Conservation (phyloP, 1,140 invertebrate species). For the Zaprionus capensis region DNA sequence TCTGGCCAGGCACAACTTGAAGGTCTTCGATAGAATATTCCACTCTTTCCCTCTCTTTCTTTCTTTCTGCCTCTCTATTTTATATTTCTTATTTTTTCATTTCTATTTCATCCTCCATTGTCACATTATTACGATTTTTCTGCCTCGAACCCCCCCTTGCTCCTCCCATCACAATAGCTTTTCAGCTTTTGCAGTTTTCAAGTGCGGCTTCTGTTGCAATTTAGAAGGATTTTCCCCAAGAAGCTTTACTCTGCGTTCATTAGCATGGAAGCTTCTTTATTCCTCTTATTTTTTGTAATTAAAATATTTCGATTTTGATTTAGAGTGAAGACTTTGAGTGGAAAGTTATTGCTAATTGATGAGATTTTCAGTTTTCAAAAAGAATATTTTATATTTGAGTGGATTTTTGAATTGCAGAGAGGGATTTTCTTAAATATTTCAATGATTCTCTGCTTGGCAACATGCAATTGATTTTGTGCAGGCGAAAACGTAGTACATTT, state of each 20-base stretch:
- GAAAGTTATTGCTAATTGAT: background rate
- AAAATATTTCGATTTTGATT: background rate
- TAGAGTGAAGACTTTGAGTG: background rate
- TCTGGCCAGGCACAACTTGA: background rate
- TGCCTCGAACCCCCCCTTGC: background rate
- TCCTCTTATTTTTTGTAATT: background rate
- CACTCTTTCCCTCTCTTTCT: background rate
- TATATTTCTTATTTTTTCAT: background rate
- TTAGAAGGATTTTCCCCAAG: constrained; percentile 4
- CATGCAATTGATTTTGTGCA: too few species aligned
- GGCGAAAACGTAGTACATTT: too few species aligned
- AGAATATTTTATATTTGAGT: too few species aligned
- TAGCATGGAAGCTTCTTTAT: background rate
- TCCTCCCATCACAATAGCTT: background rate
- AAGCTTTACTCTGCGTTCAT: background rate
- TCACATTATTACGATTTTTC: constrained; percentile 13
- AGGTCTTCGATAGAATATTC: constrained; percentile 1
- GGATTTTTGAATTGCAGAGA: too few species aligned
- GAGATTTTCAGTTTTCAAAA: too few species aligned
- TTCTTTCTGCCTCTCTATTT: background rate
- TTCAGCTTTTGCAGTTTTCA: constrained; percentile 5
- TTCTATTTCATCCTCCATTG: constrained; percentile 10
- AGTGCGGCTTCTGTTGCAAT: constrained; percentile 9
- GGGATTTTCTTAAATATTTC: too few species aligned
- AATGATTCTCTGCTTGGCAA: too few species aligned